Evolutionary conservation across 2,797 vertebrate species (phyloP), one percentile per base, ranked within the genome.

Genomic region (Pteropus rufus): DNA sequence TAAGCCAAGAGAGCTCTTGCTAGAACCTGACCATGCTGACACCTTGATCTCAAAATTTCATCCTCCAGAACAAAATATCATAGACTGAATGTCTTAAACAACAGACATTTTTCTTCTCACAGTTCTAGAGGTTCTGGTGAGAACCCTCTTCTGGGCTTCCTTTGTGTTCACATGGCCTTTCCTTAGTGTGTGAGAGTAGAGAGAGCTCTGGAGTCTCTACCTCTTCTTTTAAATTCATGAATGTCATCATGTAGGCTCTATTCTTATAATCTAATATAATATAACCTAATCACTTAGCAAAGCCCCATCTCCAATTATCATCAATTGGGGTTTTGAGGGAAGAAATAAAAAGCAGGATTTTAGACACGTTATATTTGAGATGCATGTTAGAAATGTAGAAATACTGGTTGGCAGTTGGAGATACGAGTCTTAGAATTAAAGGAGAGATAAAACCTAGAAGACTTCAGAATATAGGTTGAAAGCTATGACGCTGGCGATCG

Each of bases 301-400:
- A 44, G 46, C 1, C 31, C n/a, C 16, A 77, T 69, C 26, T 85
- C 41, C n/a, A 60, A 58, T 36, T 58, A 60, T 2, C 16, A 75
- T 34, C 46, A 44, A 29, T 0, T 44, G 10, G 7, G n/a, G 16
- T 14, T 69, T 76, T 36, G 5, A 1, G 8, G 21, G 3, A 1
- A 88, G 8, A 54, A 67, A 44, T 88, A 88, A 88, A 82, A 54
- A 70, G 34, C 18, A 64, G 34, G 52, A 0, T 64, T 65, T 70
- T 64, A n/a, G 11, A 11, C 39, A 16, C 26, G n/a, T 54, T 84
- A 79, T 46, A 36, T 79, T 77, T 89, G 31, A 72, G 31, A 76
- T 77, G 15, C 14, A 21, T 89, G 46, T 77, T 54, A 58, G 31
- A 76, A 14, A 44, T 69, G 34, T 36, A 52, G 52, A 76, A 76